Evolutionary conservation across 2,888 invertebrate genomes (phyloP).

Genomic region (Acanthoscelides obtectus): DNA sequence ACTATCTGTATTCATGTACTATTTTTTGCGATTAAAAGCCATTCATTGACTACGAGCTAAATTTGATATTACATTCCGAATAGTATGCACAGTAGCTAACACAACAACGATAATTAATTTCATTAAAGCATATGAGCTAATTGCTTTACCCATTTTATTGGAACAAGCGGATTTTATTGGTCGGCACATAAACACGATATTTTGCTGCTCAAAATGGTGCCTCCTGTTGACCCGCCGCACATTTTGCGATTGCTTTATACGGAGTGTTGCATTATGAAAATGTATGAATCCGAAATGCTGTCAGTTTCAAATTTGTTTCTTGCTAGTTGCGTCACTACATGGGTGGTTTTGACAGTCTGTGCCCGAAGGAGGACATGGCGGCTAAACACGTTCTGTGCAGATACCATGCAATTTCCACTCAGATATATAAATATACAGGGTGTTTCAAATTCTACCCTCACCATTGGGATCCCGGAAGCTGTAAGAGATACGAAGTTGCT

Average conservation of each 20-base stretch:
- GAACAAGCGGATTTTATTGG: not conserved
- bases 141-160: not conserved
- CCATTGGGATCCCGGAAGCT: too few species aligned
- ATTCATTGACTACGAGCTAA: not conserved
- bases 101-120: not conserved
- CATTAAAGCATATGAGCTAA: not conserved
- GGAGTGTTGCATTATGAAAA: not conserved
- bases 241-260: not conserved
- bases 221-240: conserved; percentile 5
- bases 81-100: not conserved
- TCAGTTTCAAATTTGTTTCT: too few species aligned
- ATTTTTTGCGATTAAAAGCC: not conserved
- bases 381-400: too few species aligned
- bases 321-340: too few species aligned
- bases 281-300: too few species aligned
- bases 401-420: too few species aligned
- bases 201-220: conserved; percentile 12
- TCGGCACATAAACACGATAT: not conserved
- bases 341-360: too few species aligned
- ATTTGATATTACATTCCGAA: not conserved
- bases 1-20: not conserved
- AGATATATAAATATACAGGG: too few species aligned
- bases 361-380: too few species aligned
- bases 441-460: too few species aligned
- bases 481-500: too few species aligned